phyloP scores from a whole-genome alignment of 2,888 invertebrate genomes.

The Drosophila anceps region DNA sequence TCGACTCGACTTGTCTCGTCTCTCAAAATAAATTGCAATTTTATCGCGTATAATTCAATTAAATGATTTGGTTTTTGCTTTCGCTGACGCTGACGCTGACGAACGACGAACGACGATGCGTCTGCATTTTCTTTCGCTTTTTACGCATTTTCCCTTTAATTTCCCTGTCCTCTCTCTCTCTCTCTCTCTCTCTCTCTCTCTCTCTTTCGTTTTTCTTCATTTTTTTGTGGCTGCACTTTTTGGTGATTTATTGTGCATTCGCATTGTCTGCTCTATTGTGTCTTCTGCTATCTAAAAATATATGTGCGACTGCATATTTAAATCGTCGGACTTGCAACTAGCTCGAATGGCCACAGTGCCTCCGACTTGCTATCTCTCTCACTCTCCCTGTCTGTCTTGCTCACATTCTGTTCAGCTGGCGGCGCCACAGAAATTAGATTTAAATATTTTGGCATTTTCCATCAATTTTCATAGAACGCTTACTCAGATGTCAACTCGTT shows the following conservation, averaged over 20 bases:
- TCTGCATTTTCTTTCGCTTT: conserved; percentile 31
- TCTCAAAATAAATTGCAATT: conserved; percentile 65
- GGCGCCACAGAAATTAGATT: conserved; percentile 67
- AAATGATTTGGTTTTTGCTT: conserved; percentile 59
- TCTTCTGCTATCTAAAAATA: conserved; percentile 66
- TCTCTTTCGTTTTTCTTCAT: conserved; percentile 25
- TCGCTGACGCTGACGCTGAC: conserved; percentile 37
- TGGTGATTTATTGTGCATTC: conserved; percentile 63
- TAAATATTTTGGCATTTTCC: conserved; percentile 80
- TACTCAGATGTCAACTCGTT: conserved; percentile 25
- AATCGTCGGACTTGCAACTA: conserved; percentile 48
- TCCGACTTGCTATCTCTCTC: not conserved
- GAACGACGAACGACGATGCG: conserved; percentile 44
- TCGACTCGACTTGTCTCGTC: not conserved
- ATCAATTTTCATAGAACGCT: conserved; percentile 73
- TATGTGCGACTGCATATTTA: conserved; percentile 67
- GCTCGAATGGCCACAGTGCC: conserved; percentile 2
- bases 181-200: conserved; percentile 17
- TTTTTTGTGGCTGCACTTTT: conserved; percentile 53
- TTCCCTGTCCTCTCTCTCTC: conserved; percentile 20
- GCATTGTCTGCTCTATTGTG: conserved; percentile 56
- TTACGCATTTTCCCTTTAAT: conserved; percentile 4
- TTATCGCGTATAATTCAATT: conserved; percentile 73
- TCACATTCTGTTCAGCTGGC: not conserved
- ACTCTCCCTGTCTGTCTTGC: not conserved